A percentile compares a stretch with the other conserved stretches of the same genome.
Conservation (phyloP, 35 echinoderm and acorn worm genomes). For the Chiridota heheva region DNA sequence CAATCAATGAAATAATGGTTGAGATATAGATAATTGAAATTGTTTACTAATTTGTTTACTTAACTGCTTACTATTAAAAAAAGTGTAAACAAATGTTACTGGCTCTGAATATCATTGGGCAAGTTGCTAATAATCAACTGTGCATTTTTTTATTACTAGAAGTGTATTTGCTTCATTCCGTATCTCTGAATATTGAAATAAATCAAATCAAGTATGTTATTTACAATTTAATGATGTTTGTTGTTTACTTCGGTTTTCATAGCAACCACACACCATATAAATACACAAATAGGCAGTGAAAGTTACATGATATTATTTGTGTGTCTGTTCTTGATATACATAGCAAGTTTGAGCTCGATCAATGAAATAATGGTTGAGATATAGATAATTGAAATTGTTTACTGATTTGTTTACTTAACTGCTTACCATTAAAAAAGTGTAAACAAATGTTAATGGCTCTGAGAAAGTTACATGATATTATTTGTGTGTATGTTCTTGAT, state of each 20-base stretch:
- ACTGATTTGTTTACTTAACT: conserved; percentile 5
- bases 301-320: not conserved
- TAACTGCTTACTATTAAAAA: no score
- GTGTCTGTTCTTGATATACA: conserved; percentile 3
- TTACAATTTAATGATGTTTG: no score
- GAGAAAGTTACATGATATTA: not conserved
- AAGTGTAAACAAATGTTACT: no score
- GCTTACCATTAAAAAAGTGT: no score
- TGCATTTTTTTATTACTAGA: not conserved
- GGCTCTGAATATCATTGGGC: not conserved
- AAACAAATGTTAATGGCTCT: not conserved
- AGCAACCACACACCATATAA: no score
- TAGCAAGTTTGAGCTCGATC: no score
- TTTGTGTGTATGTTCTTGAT: not conserved
- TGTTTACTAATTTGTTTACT: no score
- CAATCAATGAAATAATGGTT: no score
- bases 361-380: no score
- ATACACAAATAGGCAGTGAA: not conserved
- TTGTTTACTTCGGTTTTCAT: not conserved
- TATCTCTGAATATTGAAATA: not conserved
- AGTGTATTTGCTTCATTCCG: not conserved
- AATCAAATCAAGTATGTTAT: not conserved
- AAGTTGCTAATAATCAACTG: not conserved
- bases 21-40: no score
- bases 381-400: no score